Percentiles rank a stretch among this genome's conserved stretches.
Conservation (phyloP, 1,140 invertebrate species). For the Drosophila equinoxialis region DNA sequence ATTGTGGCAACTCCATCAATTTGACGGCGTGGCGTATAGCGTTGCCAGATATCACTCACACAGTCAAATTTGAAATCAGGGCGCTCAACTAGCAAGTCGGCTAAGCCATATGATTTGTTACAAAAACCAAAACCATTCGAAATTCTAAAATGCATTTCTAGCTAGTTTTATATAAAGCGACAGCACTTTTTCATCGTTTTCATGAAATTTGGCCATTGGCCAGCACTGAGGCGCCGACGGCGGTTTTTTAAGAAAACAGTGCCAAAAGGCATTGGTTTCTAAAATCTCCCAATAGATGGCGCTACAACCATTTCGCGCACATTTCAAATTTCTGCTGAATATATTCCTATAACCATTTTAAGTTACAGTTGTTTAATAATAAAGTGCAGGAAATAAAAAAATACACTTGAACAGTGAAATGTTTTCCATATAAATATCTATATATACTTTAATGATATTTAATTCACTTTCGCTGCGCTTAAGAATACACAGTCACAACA, state of each 20-base stretch:
- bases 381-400: neutral
- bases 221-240: slow-evolving; percentile 23
- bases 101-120: neutral
- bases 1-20: neutral
- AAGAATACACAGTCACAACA: neutral
- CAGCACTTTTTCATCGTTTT: neutral
- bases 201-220: neutral
- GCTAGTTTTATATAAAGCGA: neutral
- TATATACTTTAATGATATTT: neutral
- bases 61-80: neutral
- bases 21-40: neutral
- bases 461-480: slow-evolving; percentile 1
- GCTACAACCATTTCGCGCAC: slow-evolving; percentile 12
- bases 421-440: neutral
- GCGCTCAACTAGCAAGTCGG: neutral
- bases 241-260: neutral
- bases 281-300: slow-evolving; percentile 27
- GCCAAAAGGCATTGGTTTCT: neutral
- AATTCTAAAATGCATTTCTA: neutral
- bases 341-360: neutral
- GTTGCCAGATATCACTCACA: neutral
- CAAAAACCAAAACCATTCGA: too few relatives aligned
- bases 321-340: slow-evolving; percentile 21
- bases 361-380: neutral
- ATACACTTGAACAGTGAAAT: neutral